Evolutionary conservation across 2,888 invertebrate species (phyloP), one percentile per base, ranked within the genome.

Genomic region (Drosophila ustulata): DNA sequence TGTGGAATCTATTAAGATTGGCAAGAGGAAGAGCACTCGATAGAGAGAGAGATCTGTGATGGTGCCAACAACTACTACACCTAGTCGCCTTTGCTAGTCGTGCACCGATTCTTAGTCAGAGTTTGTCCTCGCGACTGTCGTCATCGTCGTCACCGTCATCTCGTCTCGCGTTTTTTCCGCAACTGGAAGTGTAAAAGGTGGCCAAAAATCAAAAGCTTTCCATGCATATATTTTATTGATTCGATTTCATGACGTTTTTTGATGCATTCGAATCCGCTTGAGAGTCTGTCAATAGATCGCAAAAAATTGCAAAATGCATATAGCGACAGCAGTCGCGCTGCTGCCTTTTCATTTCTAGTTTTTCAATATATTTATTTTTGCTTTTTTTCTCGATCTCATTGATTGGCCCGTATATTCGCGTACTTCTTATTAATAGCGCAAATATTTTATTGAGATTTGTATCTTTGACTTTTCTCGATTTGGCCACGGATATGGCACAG

Each of bases 381-480:
- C 9, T 9, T 30, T 3, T 61, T 50, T 41, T 18, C 7, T 41
- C 39, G 39, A 41, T 41, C 39, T 7, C 39, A 76, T 86, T 81
- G 83, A 83, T 83, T 79, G 86, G 83, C 69, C 69, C 67, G 58
- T 62, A 61, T 73, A 75, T 74, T 82, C 65, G 77, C 66, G 78
- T 78, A 80, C 75, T 77, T 84, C 77, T 86, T 83, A 86, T 84
- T 80, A 87, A 83, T 83, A 84, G 87, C 87, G 43, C 72, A 73
- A 84, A 87, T 80, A 87, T 84, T 87, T 84, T 78, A 80, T 79
- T 69, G 75, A 78, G 82, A 87, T 87, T 84, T 87, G 75, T 78
- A 83, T 83, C 83, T 87, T 66, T 78, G 87, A 81, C 62, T 81
- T 80, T 85, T 80, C 45, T 76, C 78, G 83, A 85, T 82, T 78